Evolutionary conservation across 2,888 invertebrate genomes (phyloP), one percentile per base, ranked within the genome.

Genomic region (Odontocolon sp.): DNA sequence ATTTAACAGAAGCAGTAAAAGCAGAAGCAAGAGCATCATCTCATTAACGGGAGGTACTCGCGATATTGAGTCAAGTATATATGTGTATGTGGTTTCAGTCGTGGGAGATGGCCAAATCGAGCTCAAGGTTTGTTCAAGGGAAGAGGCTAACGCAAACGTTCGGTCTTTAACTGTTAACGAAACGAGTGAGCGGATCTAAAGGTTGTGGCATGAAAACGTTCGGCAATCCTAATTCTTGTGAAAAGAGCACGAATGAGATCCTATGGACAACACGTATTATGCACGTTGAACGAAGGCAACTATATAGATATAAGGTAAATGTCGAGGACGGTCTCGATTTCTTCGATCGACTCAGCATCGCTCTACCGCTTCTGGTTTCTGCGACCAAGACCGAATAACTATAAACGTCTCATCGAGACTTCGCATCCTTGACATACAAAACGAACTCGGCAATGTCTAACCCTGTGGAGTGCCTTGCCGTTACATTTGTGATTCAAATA

Each of bases 401-500:
- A 64, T 64, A 64, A 64, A 47, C 50, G 36, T 64, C 63, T 64
- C 63, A 64, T 64, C 50, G 63, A 64, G 50, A 50, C 36, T 82
- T 81, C 72, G 76, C 74, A 80, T 82, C 85, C 85, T 85, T 85
- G 85, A 85, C 85, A 84, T 79, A 82, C 67, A 82, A 82, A 84
- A 64, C 73, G 59, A 54, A 57, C 71, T 75, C 67, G 66, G 77
- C 77, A 50, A 50, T 40, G 64, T 40, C 52, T 64, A 47, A 69
- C 57, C 47, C 69, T n/a, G 40, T 45, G 26, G 59, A 64, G 28
- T 56, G 59, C 18, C 26, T 38, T 71, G 40, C 69, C 61, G 77
- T 81, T 73, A 70, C 81, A 82, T 84, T 83, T 83, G 80, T 78
- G 82, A 83, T 83, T 84, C 81, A 83, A 83, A 82, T 83, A 69